phyloP scores from a whole-genome alignment of 2,888 invertebrate genomes.

The Drosophila histrio region DNA sequence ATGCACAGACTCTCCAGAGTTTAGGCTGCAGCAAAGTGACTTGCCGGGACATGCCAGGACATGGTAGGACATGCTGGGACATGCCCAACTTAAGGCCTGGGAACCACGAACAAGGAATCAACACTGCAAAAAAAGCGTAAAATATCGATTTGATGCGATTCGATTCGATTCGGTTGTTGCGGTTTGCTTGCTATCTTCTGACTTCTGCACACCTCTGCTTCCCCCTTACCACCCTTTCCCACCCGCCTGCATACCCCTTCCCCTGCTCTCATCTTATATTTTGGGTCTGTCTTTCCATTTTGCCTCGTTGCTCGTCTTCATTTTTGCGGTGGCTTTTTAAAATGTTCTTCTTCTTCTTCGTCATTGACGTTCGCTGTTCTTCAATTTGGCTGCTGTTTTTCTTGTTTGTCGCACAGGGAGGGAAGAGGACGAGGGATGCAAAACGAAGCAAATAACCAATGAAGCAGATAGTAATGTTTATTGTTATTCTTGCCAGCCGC shows the following conservation, averaged over 20 bases:
- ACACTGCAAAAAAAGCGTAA: constrained; percentile 36
- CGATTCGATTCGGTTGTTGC: constrained; percentile 45
- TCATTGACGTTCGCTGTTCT: constrained; percentile 34
- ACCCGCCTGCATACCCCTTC: neutral
- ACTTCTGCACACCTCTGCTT: neutral
- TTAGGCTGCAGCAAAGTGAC: constrained; percentile 36
- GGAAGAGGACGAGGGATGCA: neutral
- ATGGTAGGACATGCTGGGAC: constrained; percentile 20
- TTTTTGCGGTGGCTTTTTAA: constrained; percentile 49
- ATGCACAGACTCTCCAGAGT: constrained; percentile 15
- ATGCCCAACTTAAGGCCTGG: constrained; percentile 4
- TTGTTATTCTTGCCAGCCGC: constrained; percentile 66
- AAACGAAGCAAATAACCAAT: constrained; percentile 71
- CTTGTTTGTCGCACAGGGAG: constrained; percentile 46
- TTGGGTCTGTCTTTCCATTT: constrained; percentile 52
- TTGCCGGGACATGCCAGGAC: constrained; percentile 4
- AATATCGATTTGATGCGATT: constrained; percentile 70
- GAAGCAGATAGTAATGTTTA: constrained; percentile 79
- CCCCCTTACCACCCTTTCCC: neutral
- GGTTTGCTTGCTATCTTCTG: constrained; percentile 21
- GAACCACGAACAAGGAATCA: constrained; percentile 39
- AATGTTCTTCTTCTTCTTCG: constrained; percentile 26
- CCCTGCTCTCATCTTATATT: constrained; percentile 19
- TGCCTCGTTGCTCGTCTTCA: neutral
- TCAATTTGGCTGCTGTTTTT: constrained; percentile 58